Evolutionary conservation across 2,888 invertebrate species (phyloP), one percentile per base, ranked within the genome.

Genomic region (Cryptocephalus moraei): DNA sequence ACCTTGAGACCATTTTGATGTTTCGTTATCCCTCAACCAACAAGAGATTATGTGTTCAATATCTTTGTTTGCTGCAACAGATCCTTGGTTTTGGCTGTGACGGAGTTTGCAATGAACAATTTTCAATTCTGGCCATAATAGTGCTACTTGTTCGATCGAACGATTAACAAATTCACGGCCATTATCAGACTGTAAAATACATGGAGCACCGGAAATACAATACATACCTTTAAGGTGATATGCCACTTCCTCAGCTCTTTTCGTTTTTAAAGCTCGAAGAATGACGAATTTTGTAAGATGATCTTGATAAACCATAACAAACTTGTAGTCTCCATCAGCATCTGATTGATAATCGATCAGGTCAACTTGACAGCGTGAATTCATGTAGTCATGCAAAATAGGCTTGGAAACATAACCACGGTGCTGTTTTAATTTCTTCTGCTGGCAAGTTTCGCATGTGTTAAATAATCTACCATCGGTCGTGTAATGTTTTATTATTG

Each of bases 221-320:
- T 70, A 69, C 45, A 71, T 68, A 45, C 68, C 63, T 14, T 63
- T 39, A 2, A 72, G 43, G 10, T 56, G 44, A 45, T 63, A 51
- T 22, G 68, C 66, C 11, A 69, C 66, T 52, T 70, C 67, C 43
- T 47, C 53, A 2, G 67, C 64, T 47, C 50, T 48, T 47, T 68
- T 67, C 3, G 52, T 60, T 54, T 59, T 51, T n/a, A 70, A 50
- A 8, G 69, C 46, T 43, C 66, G 53, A 6, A 70, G 53, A 9
- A 58, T 42, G 13, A 69, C 59, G 58, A 69, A 70, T 60, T 69
- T 67, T 10, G 68, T 70, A 1, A 61, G 45, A 50, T 67, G 64
- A 45, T 68, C 67, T 55, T 69, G 67, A 45, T 68, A 67, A 4
- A 64, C 61, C 45, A 69, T 47, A 64, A 50, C 66, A 34, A 34